Base-by-base conservation (phyloP, 2,888 invertebrate genomes). In the Oxystoma pomonae region DNA sequence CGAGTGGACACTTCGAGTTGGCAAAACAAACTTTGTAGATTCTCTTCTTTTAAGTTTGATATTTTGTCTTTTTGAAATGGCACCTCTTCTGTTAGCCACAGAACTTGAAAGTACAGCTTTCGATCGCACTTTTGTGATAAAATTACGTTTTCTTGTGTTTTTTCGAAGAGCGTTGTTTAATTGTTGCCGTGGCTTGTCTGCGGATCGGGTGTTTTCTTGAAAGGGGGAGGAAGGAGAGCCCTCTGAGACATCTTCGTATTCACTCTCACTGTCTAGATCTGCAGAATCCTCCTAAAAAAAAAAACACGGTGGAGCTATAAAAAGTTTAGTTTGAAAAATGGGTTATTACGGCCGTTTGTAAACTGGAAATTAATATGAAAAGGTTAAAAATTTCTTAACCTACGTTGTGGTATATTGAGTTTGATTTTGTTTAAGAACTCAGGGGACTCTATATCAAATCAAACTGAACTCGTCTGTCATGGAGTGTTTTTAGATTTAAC, bases 1-100 rank as follows among this genome's bases (percentile, higher is more conserved):
- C 53, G 94, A 94, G 77, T 93, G 90, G 16, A 87, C 90, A 66
- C 93, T 94, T 72, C 91, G 85, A 57, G 89, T 85, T 17, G 94
- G 94, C 66, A 94, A 80, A 35, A 91, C 86, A 82, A 92, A 92
- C 77, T 78, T 77, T 58, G 74, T 75, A 17, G 72, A 56, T 65
- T 75, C 75, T 60, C 71, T 72, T 57, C 67, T 64, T 51, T 66
- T 65, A 65, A 68, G 72, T 52, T 65, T 69, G 59, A 70, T 68
- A 35, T 35, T 35, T 35, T 35, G 35, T 59, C 69, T 63, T 60
- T 67, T 64, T 20, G 60, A 57, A 22, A 69, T 60, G 64, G 71
- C 70, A 62, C 64, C 70, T 62, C 68, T 68, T 66, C 70, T 70
- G 59, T 70, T 57, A 55, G 68, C 64, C 62, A 67, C 67, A 55